Conservation (phyloP, 2,113 vertebrate species). For the Argyrosomus japonicus region DNA sequence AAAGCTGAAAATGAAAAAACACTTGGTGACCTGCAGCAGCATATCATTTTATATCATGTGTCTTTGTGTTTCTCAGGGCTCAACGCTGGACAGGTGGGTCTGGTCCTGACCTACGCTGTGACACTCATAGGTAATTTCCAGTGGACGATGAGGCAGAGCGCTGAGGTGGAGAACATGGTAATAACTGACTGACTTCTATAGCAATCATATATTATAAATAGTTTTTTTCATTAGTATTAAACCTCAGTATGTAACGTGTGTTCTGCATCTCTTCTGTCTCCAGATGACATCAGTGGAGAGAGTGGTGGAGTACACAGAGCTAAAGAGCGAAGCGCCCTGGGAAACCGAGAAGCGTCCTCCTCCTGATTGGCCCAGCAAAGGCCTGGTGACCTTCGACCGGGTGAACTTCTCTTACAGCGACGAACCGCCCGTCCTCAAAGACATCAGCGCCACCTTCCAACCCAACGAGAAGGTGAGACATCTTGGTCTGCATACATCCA, state of each 20-base stretch:
- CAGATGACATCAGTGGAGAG: constrained; percentile 98
- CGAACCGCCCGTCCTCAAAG: constrained; percentile 89
- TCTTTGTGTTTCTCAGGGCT: constrained; percentile 77
- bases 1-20: too few relatives aligned
- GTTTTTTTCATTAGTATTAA: too few relatives aligned
- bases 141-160: constrained; percentile 93
- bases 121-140: constrained; percentile 93
- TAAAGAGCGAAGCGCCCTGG: constrained; percentile 95
- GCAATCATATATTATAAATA: too few relatives aligned
- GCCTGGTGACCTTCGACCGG: constrained; percentile 89
- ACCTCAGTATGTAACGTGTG: too few relatives aligned
- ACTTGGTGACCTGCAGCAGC: too few relatives aligned
- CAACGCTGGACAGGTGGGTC: constrained; percentile 89
- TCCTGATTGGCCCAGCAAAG: constrained; percentile 89
- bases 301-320: constrained; percentile 92
- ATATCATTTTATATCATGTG: background rate
- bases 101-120: constrained; percentile 90
- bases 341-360: constrained; percentile 88
- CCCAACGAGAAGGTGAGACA: constrained; percentile 91
- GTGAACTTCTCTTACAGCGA: constrained; percentile 92
- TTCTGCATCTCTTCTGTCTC: background rate
- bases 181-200: constrained; percentile 10
- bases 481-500: background rate
- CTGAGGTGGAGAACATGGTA: constrained; percentile 96
- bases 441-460: constrained; percentile 74